Base-by-base conservation (phyloP, 92 coral and sea anemone species). In the Umimayanthus chanpuru region DNA sequence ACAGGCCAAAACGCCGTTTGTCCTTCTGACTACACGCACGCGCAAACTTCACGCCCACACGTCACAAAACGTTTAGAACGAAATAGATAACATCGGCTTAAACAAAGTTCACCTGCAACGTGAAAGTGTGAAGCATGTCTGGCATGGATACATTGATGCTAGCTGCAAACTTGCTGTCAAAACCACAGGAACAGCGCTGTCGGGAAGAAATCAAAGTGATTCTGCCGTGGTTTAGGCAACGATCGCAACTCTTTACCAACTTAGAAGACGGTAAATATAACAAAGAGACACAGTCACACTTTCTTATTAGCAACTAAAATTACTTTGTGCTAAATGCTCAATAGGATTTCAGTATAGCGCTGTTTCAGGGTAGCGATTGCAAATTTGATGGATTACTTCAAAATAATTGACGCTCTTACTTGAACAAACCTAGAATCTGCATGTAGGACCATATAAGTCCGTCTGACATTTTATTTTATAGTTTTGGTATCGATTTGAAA, bases 181-280 rank as follows among this genome's bases (percentile, higher is more conserved):
- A 83, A 83, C 87, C 87, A 83, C 78, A 16, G 20, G 87, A 83
- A 16, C 77, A 83, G 41, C 87, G 79, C 77, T 28, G 28, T 71
- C 66, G 12, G 41, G 66, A 68, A 43, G 79, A 83, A 83, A 83
- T 83, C 40, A 25, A 70, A 83, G 26, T 6, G 66, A 83, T 83
- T 83, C 65, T 83, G 21, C 77, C 87, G 41, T 83, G 87, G 87
- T 83, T 83, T 32, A 43, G 78, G 41, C 78, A 83, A 47, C 87
- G 87, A 32, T 44, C 87, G 40, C 87, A 83, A 44, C 87, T 83
- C 64, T 83, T 83, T 41, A 68, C 77, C 28, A 70, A 83, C 87
- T 25, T 83, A 74, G 87, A 83, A 49, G 87, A 83, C 78, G 87
- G 87, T 83, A 83, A 83, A 38, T 36, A 40, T 39, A 61, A 25